A percentile compares a stretch with the other conserved stretches of the same genome.
These are phyloP conservation scores for Drosophila picticornis DNA, from an alignment of 2,888 invertebrate genomes.

Conservation along the genomic window DNA sequence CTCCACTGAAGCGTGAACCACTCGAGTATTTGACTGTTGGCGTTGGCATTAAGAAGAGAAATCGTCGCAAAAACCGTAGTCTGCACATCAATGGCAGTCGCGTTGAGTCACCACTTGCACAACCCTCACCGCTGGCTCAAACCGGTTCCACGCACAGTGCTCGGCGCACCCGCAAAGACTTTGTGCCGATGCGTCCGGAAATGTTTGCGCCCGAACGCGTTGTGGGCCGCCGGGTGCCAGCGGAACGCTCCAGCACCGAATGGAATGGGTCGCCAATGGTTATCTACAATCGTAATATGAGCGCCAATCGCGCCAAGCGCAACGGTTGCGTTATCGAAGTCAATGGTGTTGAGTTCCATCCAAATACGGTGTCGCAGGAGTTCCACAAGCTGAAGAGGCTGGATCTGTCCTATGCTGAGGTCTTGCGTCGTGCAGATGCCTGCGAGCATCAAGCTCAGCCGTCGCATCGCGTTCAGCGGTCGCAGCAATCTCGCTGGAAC, in stretches of 20 bases:
- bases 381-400: slow-evolving; percentile 92
- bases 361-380: slow-evolving; percentile 92
- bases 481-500: slow-evolving; percentile 62
- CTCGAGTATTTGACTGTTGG: slow-evolving; percentile 90
- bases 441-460: slow-evolving; percentile 76
- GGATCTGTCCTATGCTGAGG: slow-evolving; percentile 94
- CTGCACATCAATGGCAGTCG: slow-evolving; percentile 87
- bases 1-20: slow-evolving; percentile 90
- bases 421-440: slow-evolving; percentile 88
- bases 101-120: slow-evolving; percentile 86
- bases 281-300: slow-evolving; percentile 87
- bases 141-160: slow-evolving; percentile 86
- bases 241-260: slow-evolving; percentile 73
- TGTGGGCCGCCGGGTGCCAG: slow-evolving; percentile 29
- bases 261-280: slow-evolving; percentile 91
- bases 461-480: slow-evolving; percentile 42
- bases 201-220: slow-evolving; percentile 53
- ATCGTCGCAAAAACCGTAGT: slow-evolving; percentile 88
- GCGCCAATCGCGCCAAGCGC: slow-evolving; percentile 65
- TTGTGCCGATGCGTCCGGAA: slow-evolving; percentile 57
- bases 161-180: slow-evolving; percentile 85
- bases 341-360: slow-evolving; percentile 86
- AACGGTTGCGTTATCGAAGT: slow-evolving; percentile 74
- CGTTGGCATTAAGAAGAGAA: slow-evolving; percentile 89
- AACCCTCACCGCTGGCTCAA: slow-evolving; percentile 85